phyloP scores from a whole-genome alignment of 2,888 invertebrate species.

The Cantharis nigra region DNA sequence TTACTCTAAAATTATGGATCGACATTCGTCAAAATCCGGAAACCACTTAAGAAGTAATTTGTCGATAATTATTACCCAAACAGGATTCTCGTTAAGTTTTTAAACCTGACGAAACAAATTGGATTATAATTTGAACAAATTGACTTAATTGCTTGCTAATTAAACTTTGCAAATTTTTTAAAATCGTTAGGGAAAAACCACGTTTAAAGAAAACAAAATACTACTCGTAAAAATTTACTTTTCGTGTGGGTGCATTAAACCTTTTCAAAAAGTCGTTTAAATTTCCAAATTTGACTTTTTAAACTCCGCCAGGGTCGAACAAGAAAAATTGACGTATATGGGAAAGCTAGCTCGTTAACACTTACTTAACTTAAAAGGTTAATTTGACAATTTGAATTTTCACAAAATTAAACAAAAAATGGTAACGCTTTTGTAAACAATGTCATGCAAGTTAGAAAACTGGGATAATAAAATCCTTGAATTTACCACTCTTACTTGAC shows the following conservation, averaged over 20 bases:
- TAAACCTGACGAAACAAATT: background rate
- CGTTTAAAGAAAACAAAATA: background rate
- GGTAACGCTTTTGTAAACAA: background rate
- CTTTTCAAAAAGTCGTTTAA: background rate
- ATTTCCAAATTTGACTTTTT: background rate
- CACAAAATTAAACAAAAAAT: background rate
- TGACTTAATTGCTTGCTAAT: background rate
- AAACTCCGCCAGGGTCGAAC: background rate
- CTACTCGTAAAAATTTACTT: background rate
- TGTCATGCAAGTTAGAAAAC: background rate
- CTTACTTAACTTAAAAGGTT: background rate
- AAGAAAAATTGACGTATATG: background rate
- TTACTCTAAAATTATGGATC: background rate
- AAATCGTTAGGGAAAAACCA: background rate
- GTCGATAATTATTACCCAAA: background rate
- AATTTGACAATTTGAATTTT: background rate
- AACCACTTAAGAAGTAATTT: background rate
- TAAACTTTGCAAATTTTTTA: background rate
- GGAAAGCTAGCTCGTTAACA: background rate
- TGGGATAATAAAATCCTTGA: constrained; percentile 1
- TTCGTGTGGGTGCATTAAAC: background rate
- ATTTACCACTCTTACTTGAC: constrained; percentile 8
- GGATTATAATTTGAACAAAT: background rate
- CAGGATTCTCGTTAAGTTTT: background rate
- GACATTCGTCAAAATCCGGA: background rate